These are phyloP conservation scores for Psephotus haematonotus DNA, from an alignment of 2,113 vertebrate genomes.

Conservation along the genomic window DNA sequence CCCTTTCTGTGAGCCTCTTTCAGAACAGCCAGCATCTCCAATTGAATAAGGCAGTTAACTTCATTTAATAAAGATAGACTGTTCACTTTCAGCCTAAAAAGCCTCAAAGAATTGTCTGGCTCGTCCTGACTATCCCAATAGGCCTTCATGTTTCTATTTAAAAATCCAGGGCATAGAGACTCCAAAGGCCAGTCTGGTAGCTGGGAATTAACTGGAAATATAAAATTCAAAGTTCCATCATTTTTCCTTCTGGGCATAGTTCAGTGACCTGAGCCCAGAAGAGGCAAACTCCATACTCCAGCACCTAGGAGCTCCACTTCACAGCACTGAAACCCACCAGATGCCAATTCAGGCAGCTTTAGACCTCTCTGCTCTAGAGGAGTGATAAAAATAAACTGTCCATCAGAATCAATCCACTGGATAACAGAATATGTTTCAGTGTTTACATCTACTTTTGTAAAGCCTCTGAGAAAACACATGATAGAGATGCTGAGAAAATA, in stretches of 20 bases:
- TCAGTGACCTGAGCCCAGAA: fast-evolving
- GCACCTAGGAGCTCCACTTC: neutral
- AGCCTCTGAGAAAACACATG: neutral
- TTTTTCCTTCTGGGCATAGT: neutral
- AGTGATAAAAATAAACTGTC: neutral
- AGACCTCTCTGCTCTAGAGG: neutral
- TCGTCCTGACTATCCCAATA: neutral
- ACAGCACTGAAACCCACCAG: neutral
- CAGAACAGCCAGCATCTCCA: neutral
- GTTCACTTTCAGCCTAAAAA: neutral
- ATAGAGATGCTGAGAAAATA: neutral
- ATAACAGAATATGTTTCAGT: neutral
- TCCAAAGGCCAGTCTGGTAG: neutral
- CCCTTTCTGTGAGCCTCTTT: neutral
- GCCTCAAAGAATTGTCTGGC: neutral
- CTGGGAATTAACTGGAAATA: neutral
- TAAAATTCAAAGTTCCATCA: neutral
- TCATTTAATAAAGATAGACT: neutral
- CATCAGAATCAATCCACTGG: neutral
- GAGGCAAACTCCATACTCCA: neutral
- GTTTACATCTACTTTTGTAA: neutral
- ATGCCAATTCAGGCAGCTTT: fast-evolving
- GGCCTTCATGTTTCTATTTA: neutral
- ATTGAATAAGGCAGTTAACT: neutral
- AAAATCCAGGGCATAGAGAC: neutral